Percentiles rank a stretch among this genome's conserved stretches.
Conservation (phyloP, 35 echinoderm and acorn worm species). For the Heliocidaris tuberculata region DNA sequence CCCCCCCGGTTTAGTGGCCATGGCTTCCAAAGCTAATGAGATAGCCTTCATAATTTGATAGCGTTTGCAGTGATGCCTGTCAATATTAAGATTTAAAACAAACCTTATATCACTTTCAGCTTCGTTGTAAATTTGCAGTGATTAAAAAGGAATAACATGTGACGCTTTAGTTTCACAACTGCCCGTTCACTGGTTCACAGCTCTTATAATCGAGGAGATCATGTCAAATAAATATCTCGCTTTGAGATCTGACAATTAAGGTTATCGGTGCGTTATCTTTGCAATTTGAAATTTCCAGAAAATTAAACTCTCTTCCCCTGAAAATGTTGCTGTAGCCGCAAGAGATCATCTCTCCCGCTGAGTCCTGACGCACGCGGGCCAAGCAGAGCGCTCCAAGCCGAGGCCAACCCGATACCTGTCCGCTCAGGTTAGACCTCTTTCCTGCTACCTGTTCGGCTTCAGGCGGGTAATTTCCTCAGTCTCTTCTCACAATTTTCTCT, state of each 20-base stretch:
- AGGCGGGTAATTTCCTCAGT: background rate
- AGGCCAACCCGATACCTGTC: background rate
- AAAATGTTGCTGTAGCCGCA: background rate
- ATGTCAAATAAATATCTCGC: background rate
- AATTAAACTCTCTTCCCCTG: background rate
- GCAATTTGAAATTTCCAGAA: conserved; percentile 17
- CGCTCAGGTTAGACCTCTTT: background rate
- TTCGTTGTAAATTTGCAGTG: background rate
- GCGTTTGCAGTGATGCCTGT: no score
- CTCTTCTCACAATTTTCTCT: background rate
- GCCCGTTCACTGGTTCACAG: background rate
- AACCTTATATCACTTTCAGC: background rate
- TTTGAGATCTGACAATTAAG: conserved; percentile 17
- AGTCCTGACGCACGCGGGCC: background rate
- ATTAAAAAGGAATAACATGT: background rate
- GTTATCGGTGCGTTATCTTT: conserved; percentile 14
- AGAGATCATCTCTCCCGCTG: conserved; percentile 1
- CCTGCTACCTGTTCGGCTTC: background rate
- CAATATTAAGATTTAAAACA: background rate
- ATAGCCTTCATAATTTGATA: no score
- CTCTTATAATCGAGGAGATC: background rate
- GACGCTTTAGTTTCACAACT: background rate
- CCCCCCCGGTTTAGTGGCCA: no score
- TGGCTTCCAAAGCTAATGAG: no score
- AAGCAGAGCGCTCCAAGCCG: background rate